Evolutionary conservation across 2,888 invertebrate species (phyloP), one percentile per base, ranked within the genome.

Genomic region (Sphaeridia pumilis): DNA sequence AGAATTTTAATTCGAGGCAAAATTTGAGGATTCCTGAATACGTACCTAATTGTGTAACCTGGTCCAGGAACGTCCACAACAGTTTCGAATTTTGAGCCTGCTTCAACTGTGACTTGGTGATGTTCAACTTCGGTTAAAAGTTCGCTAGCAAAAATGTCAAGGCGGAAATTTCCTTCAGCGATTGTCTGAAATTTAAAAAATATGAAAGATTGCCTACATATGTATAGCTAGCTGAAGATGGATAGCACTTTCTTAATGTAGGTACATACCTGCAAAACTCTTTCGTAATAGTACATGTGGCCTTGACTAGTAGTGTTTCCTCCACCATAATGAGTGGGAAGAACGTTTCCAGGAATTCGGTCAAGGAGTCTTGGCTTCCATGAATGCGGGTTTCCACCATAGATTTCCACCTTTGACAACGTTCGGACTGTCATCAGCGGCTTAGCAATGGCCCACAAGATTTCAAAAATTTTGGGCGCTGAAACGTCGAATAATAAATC

Each of bases 391-490:
- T 46, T 52, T 17, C 20, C 27, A 3, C 52, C 52, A 3, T 21
- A 12, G 24, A 52, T 52, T 20, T 41, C 36, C 3, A 52, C 27
- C 46, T 52, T 52, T 3, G 41, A 41, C 27, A 52, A 24, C 4
- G 52, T 52, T 27, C 52, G 4, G 5, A 12, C 31, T 10, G 41
- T 52, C 25, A 52, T 27, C 27, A 46, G 25, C 4, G 52, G 52
- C 22, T 46, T 52, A 5, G 41, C 46, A 2, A 52, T 36, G 3
- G 46, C 28, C 46, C 46, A 52, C 1, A 52, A 25, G 26, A 46
- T 20, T 27, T 52, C 46, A 14, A 46, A 52, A 4, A 52, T 46
- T 42, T 52, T 52, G 12, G 52, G 46, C 7, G 49, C 49, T 49
- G 31, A 7, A n/a, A n/a, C n/a, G n/a, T n/a, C n/a, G n/a, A 10